phyloP scores from a whole-genome alignment of 2,113 vertebrate genomes.

The Dermatemys mawii region DNA sequence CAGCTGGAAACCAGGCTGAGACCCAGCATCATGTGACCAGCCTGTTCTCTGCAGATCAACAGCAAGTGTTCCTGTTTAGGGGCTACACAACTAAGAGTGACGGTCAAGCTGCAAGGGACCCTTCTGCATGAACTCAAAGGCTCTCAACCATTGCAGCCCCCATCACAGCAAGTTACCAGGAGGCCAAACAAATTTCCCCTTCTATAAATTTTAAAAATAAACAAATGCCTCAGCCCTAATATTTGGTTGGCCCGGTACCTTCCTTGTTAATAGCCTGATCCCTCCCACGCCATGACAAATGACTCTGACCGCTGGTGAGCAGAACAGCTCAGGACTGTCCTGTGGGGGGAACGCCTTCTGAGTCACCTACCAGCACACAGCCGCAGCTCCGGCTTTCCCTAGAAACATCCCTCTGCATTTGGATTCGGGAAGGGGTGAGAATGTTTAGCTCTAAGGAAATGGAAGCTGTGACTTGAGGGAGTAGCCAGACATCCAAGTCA shows the following conservation, averaged over 20 bases:
- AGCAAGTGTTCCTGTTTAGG: background rate
- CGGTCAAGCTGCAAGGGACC: background rate
- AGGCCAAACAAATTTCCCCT: background rate
- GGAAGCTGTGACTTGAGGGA: background rate
- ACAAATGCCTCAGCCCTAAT: background rate
- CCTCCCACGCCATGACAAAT: fast-evolving
- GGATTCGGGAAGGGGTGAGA: background rate
- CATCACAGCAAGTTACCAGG: background rate
- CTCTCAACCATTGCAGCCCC: background rate
- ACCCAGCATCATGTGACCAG: background rate
- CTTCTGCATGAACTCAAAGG: background rate
- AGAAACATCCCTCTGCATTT: background rate
- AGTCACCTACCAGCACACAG: background rate
- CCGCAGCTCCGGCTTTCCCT: background rate
- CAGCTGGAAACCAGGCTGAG: background rate
- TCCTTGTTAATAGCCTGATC: background rate
- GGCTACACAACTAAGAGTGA: background rate
- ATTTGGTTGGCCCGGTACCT: background rate
- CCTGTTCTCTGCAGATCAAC: background rate
- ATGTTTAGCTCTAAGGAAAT: background rate
- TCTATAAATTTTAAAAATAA: background rate
- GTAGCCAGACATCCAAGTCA: background rate
- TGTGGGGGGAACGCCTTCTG: conserved; percentile 18
- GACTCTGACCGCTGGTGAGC: background rate
- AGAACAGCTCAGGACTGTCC: background rate